A percentile compares a stretch with the other conserved stretches of the same genome.
Conservation (phyloP, 2,888 invertebrate species). For the Hypolimnas misippus region DNA sequence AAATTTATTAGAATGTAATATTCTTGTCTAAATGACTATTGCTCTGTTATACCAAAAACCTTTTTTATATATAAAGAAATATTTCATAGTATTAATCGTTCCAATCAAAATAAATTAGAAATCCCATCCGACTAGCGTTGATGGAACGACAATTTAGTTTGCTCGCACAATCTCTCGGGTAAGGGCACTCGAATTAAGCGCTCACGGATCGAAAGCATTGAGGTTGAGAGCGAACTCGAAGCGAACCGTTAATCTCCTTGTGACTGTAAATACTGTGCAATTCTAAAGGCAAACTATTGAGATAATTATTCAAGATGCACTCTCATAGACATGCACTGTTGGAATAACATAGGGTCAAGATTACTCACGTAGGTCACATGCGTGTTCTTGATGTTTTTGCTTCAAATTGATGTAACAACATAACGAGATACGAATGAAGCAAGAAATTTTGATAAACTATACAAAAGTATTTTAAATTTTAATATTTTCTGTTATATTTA, state of each 20-base stretch:
- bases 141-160: constrained; percentile 40
- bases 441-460: background rate
- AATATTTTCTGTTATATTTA: too few species aligned
- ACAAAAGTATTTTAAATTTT: too few species aligned
- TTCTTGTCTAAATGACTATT: too few species aligned
- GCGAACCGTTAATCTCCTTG: constrained; percentile 62
- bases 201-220: constrained; percentile 60
- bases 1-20: too few species aligned
- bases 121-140: constrained; percentile 41
- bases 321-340: constrained; percentile 9
- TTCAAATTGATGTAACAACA: background rate
- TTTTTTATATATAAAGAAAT: background rate
- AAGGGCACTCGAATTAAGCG: constrained; percentile 59
- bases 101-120: constrained; percentile 33
- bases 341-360: constrained; percentile 14
- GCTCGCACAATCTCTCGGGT: constrained; percentile 41
- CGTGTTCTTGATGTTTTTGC: background rate
- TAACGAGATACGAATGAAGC: background rate
- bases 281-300: constrained; percentile 32
- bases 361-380: constrained; percentile 4
- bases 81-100: background rate
- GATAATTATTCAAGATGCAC: constrained; percentile 40
- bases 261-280: constrained; percentile 37
- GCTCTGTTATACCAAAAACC: too few species aligned
- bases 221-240: constrained; percentile 52